Conservation (phyloP, 2,888 invertebrate species). For the Amorpha juglandis region DNA sequence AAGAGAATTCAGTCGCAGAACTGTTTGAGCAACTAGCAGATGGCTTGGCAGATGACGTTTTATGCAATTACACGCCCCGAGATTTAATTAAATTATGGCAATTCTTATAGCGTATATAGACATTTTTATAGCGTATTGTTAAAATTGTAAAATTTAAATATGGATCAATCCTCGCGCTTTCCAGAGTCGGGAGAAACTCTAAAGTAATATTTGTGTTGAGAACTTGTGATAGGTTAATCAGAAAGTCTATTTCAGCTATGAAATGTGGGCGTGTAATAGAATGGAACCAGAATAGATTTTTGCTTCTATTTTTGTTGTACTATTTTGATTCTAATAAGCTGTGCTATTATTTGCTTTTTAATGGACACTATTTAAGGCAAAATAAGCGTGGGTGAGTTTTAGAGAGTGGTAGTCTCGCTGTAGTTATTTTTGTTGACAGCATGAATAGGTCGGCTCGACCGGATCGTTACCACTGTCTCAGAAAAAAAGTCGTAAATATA, state of each 20-base stretch:
- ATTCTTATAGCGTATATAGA: too few relatives aligned
- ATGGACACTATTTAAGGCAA: too few relatives aligned
- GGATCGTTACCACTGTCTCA: too few relatives aligned
- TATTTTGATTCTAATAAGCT: neutral
- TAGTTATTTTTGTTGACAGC: too few relatives aligned
- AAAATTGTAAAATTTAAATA: neutral
- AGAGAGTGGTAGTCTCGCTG: too few relatives aligned
- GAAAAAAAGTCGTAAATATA: too few relatives aligned
- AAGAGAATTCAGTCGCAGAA: slow-evolving; percentile 45
- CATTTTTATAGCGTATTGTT: neutral
- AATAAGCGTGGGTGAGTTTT: too few relatives aligned
- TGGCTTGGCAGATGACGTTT: slow-evolving; percentile 57
- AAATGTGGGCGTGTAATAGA: neutral
- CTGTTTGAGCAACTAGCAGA: slow-evolving; percentile 47
- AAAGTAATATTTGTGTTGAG: slow-evolving; percentile 7
- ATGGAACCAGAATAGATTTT: neutral
- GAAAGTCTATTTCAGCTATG: neutral
- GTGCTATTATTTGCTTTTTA: too few relatives aligned
- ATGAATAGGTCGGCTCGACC: too few relatives aligned
- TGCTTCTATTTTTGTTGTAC: neutral
- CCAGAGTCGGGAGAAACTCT: neutral
- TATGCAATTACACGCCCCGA: slow-evolving; percentile 32
- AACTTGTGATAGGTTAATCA: slow-evolving; percentile 7
- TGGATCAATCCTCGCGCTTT: neutral
- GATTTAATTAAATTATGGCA: neutral